phyloP scores from a whole-genome alignment of 2,113 vertebrate species.

The Aix galericulata region DNA sequence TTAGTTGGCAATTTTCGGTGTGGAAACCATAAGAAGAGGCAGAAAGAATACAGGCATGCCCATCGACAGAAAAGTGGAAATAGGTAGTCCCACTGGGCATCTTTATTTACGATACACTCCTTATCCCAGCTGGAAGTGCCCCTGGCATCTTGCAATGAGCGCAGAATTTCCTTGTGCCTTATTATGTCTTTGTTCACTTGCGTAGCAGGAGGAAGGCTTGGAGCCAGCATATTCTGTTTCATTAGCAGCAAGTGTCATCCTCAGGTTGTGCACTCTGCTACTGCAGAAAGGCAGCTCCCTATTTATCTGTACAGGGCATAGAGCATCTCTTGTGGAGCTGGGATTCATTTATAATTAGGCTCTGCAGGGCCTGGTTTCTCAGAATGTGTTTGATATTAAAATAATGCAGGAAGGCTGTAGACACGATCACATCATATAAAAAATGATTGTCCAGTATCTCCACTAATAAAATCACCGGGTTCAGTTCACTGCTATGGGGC shows the following conservation, averaged over 20 bases:
- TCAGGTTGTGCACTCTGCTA: neutral
- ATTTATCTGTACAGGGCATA: neutral
- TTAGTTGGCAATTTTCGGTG: neutral
- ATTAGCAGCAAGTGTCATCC: neutral
- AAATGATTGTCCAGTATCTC: neutral
- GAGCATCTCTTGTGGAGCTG: neutral
- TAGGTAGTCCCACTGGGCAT: neutral
- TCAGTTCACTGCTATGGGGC: neutral
- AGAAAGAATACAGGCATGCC: neutral
- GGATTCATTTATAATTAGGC: neutral
- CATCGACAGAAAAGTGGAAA: neutral
- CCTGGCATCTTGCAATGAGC: rapidly evolving
- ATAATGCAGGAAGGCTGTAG: neutral
- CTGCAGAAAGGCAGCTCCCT: neutral
- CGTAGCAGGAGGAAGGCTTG: neutral
- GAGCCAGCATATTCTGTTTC: neutral
- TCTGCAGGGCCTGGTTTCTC: neutral
- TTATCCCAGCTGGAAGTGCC: neutral
- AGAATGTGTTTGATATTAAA: neutral
- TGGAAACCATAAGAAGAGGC: neutral
- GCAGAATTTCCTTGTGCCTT: neutral
- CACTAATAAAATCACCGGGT: neutral
- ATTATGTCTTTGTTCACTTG: neutral
- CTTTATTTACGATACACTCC: neutral
- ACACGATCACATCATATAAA: neutral